phyloP scores from a whole-genome alignment of 2,888 invertebrate genomes.

The Epiblema foenella region DNA sequence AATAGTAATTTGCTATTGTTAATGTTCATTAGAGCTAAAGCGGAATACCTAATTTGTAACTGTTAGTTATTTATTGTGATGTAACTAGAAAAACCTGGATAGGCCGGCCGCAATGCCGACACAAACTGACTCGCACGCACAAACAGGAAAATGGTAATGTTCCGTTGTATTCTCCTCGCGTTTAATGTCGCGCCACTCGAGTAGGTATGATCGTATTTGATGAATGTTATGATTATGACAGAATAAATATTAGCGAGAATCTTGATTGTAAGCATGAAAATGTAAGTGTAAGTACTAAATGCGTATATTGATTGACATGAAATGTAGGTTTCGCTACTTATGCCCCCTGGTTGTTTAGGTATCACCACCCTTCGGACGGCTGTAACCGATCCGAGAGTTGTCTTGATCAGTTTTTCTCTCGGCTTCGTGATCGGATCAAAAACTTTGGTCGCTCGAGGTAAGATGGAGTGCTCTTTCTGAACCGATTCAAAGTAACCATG shows the following conservation, averaged over 20 bases:
- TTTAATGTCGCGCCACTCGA: neutral
- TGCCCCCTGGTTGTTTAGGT: slow-evolving; percentile 80
- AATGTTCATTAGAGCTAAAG: neutral
- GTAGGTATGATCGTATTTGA: slow-evolving; percentile 8
- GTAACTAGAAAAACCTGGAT: slow-evolving; percentile 31
- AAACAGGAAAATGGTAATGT: slow-evolving; percentile 43
- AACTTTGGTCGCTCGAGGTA: slow-evolving; percentile 81
- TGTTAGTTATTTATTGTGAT: slow-evolving; percentile 30
- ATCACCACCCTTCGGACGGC: slow-evolving; percentile 78
- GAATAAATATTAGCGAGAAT: slow-evolving; percentile 13
- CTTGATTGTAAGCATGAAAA: slow-evolving; percentile 37
- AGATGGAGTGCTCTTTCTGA: slow-evolving; percentile 58
- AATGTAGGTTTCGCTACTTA: slow-evolving; percentile 55
- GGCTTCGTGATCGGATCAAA: slow-evolving; percentile 79
- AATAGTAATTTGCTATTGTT: neutral
- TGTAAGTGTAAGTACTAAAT: slow-evolving; percentile 12
- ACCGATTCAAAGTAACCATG: slow-evolving; percentile 6
- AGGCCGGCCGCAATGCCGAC: slow-evolving; percentile 7
- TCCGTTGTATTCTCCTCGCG: slow-evolving; percentile 25
- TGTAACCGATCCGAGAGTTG: slow-evolving; percentile 77
- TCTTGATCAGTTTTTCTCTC: slow-evolving; percentile 78
- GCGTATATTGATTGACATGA: slow-evolving; percentile 24
- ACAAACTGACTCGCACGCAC: slow-evolving; percentile 14
- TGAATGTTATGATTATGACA: slow-evolving; percentile 10
- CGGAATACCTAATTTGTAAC: slow-evolving; percentile 23